Percentiles rank a stretch among this genome's conserved stretches.
phyloP scores from a whole-genome alignment of 2,888 invertebrate species.

The Eupeodes luniger region DNA sequence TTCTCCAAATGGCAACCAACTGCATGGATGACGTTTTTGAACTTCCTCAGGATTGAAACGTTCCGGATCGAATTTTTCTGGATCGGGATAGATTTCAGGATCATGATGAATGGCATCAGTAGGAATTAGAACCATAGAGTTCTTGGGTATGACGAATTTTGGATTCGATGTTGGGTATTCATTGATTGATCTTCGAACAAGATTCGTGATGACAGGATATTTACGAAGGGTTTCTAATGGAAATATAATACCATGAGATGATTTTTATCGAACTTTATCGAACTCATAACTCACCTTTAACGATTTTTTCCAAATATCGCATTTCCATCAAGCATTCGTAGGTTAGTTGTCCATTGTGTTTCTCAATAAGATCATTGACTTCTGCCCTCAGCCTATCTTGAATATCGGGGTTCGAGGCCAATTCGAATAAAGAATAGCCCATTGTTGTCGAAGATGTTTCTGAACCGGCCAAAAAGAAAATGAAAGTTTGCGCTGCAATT shows the following conservation, averaged over 20 bases:
- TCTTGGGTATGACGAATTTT: conserved; percentile 85
- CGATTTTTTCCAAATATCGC: conserved; percentile 80
- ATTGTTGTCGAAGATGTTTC: conserved; percentile 87
- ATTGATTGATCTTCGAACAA: conserved; percentile 85
- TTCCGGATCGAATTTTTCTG: conserved; percentile 87
- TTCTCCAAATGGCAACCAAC: conserved; percentile 82
- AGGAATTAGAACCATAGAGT: conserved; percentile 85
- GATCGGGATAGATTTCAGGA: conserved; percentile 86
- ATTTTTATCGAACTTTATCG: not conserved
- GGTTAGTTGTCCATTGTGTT: conserved; percentile 78
- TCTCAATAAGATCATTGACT: conserved; percentile 67
- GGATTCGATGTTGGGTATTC: conserved; percentile 85
- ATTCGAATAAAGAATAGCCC: conserved; percentile 84
- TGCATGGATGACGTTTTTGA: conserved; percentile 83
- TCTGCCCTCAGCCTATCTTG: conserved; percentile 79
- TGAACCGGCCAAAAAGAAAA: conserved; percentile 85
- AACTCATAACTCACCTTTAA: conserved; percentile 78
- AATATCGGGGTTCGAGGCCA: conserved; percentile 80
- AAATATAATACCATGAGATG: not conserved
- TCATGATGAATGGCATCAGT: conserved; percentile 86
- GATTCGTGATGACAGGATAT: conserved; percentile 85
- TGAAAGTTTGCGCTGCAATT: conserved; percentile 82
- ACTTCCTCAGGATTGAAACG: conserved; percentile 86
- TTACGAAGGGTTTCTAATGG: conserved; percentile 85
- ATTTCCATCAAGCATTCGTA: conserved; percentile 81